Conservation (phyloP, 2,113 vertebrate genomes). For the Grammomys surdaster region DNA sequence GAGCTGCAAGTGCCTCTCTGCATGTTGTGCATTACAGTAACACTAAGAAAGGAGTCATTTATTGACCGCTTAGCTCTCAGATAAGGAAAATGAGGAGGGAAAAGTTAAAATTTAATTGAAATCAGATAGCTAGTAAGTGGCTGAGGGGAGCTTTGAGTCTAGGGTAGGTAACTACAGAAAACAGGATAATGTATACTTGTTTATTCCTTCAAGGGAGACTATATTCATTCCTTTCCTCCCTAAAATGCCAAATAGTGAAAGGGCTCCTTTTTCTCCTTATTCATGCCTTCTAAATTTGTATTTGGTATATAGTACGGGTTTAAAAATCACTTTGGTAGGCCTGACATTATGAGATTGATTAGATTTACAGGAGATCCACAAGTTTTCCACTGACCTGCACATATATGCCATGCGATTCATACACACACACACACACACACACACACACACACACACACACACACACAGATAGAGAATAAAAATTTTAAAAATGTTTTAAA, state of each 20-base stretch:
- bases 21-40: not conserved
- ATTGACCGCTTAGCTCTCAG: constrained; percentile 3
- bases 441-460: not conserved
- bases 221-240: not conserved
- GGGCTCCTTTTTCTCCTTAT: not conserved
- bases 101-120: constrained; percentile 35
- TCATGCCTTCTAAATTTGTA: constrained; percentile 38
- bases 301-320: constrained; percentile 6
- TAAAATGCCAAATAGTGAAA: not conserved
- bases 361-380: not conserved
- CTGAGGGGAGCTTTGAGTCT: not conserved
- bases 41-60: not conserved
- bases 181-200: not conserved
- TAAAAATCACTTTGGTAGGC: constrained; percentile 13
- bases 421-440: not conserved
- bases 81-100: constrained; percentile 36
- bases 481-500: not conserved
- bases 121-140: constrained; percentile 20
- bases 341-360: not conserved
- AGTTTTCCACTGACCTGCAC: not conserved
- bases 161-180: not conserved
- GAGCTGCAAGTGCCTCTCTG: not conserved
- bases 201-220: not conserved
- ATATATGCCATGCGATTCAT: not conserved
- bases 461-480: not conserved